Conservation (phyloP, 2,888 invertebrate genomes). For the Eueremaeus valkanovi region DNA sequence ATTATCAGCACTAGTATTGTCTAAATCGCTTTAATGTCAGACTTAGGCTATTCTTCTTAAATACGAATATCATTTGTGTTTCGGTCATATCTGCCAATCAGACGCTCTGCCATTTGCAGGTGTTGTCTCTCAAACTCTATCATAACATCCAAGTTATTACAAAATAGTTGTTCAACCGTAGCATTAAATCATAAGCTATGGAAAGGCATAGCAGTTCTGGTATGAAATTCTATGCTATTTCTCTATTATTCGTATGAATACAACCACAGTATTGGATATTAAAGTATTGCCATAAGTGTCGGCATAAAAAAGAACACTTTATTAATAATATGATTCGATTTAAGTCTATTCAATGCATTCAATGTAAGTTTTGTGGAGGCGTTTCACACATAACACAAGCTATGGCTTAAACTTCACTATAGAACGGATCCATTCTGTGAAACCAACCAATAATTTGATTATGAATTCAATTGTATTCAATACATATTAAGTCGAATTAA, state of each 20-base stretch:
- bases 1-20: not conserved
- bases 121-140: too few relatives aligned
- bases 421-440: too few relatives aligned
- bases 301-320: not conserved
- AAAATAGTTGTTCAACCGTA: not conserved
- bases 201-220: too few relatives aligned
- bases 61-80: not conserved
- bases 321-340: not conserved
- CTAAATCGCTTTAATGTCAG: not conserved
- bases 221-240: too few relatives aligned
- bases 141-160: not conserved
- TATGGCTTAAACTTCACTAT: too few relatives aligned
- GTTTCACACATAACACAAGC: not conserved
- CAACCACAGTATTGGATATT: not conserved
- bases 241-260: not conserved
- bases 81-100: slow-evolving; percentile 8
- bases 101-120: not conserved
- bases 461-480: too few relatives aligned
- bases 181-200: not conserved
- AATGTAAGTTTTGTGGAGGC: not conserved
- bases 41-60: not conserved
- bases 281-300: not conserved
- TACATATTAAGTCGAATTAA: too few relatives aligned
- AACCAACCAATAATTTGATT: too few relatives aligned
- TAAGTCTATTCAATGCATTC: not conserved